These are phyloP conservation scores for Gryllus longicercus DNA, from an alignment of 2,888 invertebrate species.

Conservation along the genomic window DNA sequence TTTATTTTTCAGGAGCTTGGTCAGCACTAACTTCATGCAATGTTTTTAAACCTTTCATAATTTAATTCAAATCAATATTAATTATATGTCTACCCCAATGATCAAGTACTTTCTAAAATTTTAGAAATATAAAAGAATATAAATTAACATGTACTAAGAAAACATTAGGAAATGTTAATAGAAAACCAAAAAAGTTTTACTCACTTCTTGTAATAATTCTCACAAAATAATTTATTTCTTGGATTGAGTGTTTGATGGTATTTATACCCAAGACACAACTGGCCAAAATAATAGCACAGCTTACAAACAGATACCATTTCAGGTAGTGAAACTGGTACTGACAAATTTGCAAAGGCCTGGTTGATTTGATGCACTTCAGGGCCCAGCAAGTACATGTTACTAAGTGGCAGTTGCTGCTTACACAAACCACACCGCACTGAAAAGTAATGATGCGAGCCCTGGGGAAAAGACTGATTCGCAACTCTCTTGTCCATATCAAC, in stretches of 20 bases:
- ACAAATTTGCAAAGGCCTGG: constrained; percentile 55
- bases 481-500: constrained; percentile 48
- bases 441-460: constrained; percentile 67
- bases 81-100: too few species aligned
- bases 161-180: too few species aligned
- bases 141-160: too few species aligned
- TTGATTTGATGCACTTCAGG: constrained; percentile 54
- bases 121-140: too few species aligned
- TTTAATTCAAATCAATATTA: too few species aligned
- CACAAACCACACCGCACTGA: constrained; percentile 74
- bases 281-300: constrained; percentile 73
- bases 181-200: constrained; percentile 31
- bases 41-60: too few species aligned
- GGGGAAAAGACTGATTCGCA: constrained; percentile 51
- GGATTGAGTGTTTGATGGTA: constrained; percentile 44
- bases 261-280: constrained; percentile 61
- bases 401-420: constrained; percentile 69
- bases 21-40: too few species aligned
- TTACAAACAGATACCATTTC: constrained; percentile 77
- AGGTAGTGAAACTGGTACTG: constrained; percentile 64
- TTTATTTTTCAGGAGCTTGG: too few species aligned
- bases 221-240: constrained; percentile 55
- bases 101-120: too few species aligned
- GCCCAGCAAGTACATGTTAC: constrained; percentile 66
- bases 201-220: constrained; percentile 62